Evolutionary conservation across 2,797 vertebrate genomes (phyloP).

Genomic region (Enteromius paludinosus): DNA sequence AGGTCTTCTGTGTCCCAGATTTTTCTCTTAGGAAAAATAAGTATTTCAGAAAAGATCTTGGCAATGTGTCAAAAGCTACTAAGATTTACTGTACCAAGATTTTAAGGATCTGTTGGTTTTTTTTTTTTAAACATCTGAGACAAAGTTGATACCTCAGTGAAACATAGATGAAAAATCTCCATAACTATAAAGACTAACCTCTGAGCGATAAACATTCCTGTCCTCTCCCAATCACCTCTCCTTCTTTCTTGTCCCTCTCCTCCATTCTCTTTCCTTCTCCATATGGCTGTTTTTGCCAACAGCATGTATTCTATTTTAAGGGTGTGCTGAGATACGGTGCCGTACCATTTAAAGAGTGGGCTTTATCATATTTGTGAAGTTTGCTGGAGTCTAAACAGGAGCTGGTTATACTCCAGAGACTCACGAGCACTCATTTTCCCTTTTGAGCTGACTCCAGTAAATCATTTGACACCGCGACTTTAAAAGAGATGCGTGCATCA

Average conservation of each 20-base stretch:
- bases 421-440: constrained; percentile 51
- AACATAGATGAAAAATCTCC: neutral
- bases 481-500: constrained; percentile 48
- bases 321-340: constrained; percentile 34
- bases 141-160: neutral
- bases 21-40: constrained; percentile 4
- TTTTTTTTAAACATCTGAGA: neutral
- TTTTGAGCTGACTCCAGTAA: constrained; percentile 57
- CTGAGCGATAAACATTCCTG: neutral
- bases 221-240: constrained; percentile 19
- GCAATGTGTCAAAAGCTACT: neutral
- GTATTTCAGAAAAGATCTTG: neutral
- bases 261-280: constrained; percentile 35
- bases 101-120: neutral
- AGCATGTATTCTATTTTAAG: constrained; percentile 48
- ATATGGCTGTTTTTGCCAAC: constrained; percentile 52
- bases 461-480: constrained; percentile 59
- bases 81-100: neutral
- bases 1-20: neutral
- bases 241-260: constrained; percentile 13
- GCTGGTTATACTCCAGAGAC: constrained; percentile 52
- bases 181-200: neutral
- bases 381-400: constrained; percentile 54
- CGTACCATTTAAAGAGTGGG: constrained; percentile 49
- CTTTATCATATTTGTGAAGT: constrained; percentile 59